Conservation (phyloP, 1,140 invertebrate genomes). For the Ips typographus region DNA sequence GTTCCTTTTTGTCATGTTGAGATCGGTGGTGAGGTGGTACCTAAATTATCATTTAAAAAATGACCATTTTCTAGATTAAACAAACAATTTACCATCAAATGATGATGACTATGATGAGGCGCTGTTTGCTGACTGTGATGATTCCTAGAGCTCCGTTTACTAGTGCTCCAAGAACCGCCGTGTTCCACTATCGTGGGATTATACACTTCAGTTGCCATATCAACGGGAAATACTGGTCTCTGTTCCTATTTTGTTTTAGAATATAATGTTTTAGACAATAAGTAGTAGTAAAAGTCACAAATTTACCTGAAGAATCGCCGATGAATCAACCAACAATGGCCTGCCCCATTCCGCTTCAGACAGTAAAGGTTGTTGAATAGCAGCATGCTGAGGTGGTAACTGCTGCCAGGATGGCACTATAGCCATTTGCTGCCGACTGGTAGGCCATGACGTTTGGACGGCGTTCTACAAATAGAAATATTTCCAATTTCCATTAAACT, state of each 20-base stretch:
- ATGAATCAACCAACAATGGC: conserved; percentile 78
- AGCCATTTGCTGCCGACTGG: conserved; percentile 77
- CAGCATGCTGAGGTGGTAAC: conserved; percentile 68
- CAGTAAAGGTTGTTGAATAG: conserved; percentile 69
- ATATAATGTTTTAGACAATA: too few species aligned
- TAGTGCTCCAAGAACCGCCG: conserved; percentile 51
- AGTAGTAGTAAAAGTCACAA: too few species aligned
- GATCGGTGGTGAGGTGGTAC: conserved; percentile 54
- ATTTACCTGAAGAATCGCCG: conserved; percentile 54
- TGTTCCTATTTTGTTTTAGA: conserved; percentile 53
- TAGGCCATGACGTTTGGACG: conserved; percentile 78
- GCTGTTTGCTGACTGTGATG: conserved; percentile 52
- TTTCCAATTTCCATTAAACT: neutral
- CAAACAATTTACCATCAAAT: conserved; percentile 49
- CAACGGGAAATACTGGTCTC: conserved; percentile 67
- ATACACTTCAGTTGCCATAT: conserved; percentile 56
- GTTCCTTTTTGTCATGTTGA: conserved; percentile 79
- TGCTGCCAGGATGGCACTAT: conserved; percentile 89
- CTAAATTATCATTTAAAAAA: conserved; percentile 33
- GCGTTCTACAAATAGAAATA: conserved; percentile 61
- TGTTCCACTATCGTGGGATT: conserved; percentile 60
- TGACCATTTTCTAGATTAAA: neutral
- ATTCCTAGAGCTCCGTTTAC: conserved; percentile 58
- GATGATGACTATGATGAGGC: conserved; percentile 52
- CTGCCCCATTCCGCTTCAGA: conserved; percentile 75